Evolutionary conservation across 2,888 invertebrate species (phyloP).

Genomic region (Daptonema setosum): DNA sequence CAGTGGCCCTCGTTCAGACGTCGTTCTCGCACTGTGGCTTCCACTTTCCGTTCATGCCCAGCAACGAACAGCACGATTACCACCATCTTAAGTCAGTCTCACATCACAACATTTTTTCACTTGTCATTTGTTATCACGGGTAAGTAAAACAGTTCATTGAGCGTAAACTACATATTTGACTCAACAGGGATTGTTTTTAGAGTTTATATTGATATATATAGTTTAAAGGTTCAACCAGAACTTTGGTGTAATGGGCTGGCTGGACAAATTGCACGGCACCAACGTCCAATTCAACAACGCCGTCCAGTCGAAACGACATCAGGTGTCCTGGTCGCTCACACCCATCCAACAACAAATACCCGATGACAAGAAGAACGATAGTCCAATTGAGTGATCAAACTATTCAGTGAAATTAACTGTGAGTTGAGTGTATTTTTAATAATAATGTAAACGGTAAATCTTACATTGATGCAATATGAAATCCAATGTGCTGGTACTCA

Average conservation of each 20-base stretch:
- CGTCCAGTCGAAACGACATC: slow-evolving; percentile 47
- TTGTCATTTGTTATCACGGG: too few relatives aligned
- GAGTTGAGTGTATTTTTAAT: too few relatives aligned
- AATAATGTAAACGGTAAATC: too few relatives aligned
- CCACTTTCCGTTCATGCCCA: slow-evolving; percentile 60
- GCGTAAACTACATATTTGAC: too few relatives aligned
- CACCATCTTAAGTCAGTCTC: slow-evolving; percentile 47
- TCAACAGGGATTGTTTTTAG: too few relatives aligned
- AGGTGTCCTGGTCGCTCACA: slow-evolving; percentile 22
- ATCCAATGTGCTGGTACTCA: too few relatives aligned
- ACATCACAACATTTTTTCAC: too few relatives aligned
- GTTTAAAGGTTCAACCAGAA: slow-evolving; percentile 52
- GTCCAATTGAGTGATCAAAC: too few relatives aligned
- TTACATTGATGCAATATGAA: too few relatives aligned
- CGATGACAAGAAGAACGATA: too few relatives aligned
- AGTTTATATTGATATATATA: slow-evolving; percentile 8
- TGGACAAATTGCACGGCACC: slow-evolving; percentile 61
- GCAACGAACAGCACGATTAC: slow-evolving; percentile 64
- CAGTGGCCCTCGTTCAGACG: slow-evolving; percentile 50
- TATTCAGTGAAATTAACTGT: too few relatives aligned
- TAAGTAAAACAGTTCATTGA: too few relatives aligned
- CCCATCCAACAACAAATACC: background rate
- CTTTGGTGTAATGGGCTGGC: slow-evolving; percentile 55
- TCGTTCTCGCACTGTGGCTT: slow-evolving; percentile 63
- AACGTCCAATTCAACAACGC: slow-evolving; percentile 52